Percentiles rank a stretch among this genome's conserved stretches.
Conservation (phyloP, 2,888 invertebrate species). For the Nemurella pictetii region DNA sequence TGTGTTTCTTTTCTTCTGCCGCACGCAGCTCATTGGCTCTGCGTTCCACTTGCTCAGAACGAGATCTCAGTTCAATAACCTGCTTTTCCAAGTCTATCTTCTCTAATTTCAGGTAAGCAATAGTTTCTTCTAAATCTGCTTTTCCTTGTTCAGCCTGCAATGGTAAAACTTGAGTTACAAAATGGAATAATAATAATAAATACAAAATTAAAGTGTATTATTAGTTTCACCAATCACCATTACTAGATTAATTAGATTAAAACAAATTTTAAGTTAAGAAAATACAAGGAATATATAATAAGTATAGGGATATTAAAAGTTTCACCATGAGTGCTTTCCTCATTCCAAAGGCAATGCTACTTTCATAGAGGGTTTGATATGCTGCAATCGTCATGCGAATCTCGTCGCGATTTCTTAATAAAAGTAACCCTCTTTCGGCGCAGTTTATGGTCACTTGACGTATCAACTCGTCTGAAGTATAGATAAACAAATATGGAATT, state of each 20-base stretch:
- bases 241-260: neutral
- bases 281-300: constrained; percentile 26
- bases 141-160: constrained; percentile 82
- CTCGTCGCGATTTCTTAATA: constrained; percentile 92
- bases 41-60: constrained; percentile 81
- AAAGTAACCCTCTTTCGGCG: constrained; percentile 90
- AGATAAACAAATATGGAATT: too few species aligned
- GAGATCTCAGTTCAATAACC: constrained; percentile 65
- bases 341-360: constrained; percentile 97
- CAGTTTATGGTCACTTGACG: constrained; percentile 97
- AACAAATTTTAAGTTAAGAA: neutral
- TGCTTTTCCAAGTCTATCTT: constrained; percentile 67
- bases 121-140: constrained; percentile 74
- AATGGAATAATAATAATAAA: neutral
- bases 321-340: constrained; percentile 89
- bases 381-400: constrained; percentile 95
- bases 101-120: constrained; percentile 69
- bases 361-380: constrained; percentile 94
- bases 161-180: neutral
- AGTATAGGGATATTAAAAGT: neutral
- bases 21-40: constrained; percentile 79
- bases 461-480: constrained; percentile 72
- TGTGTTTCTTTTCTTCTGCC: constrained; percentile 90
- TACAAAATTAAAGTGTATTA: neutral
- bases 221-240: neutral